Conservation (phyloP, 2,797 vertebrate species). For the Pangasius macronema region DNA sequence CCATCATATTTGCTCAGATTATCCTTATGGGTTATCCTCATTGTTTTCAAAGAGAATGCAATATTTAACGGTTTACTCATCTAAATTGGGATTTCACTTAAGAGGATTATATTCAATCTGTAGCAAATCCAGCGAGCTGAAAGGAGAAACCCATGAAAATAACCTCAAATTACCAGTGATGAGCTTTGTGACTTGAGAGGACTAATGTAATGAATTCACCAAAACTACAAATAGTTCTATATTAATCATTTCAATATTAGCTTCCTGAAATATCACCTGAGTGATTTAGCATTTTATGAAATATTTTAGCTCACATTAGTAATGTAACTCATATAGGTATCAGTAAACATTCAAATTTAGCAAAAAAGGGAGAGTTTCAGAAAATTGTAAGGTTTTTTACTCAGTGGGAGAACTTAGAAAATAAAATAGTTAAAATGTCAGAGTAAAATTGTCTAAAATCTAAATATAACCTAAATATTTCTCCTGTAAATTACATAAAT, state of each 20-base stretch:
- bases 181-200: neutral
- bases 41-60: slow-evolving; percentile 11
- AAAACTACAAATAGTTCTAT: neutral
- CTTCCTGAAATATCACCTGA: neutral
- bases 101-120: slow-evolving; percentile 41
- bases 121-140: slow-evolving; percentile 1
- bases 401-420: neutral
- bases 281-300: neutral
- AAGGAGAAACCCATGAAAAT: slow-evolving; percentile 23
- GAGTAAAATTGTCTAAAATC: neutral
- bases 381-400: neutral
- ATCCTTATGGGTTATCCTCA: slow-evolving; percentile 25
- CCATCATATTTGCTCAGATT: slow-evolving; percentile 20
- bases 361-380: neutral
- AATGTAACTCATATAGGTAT: neutral
- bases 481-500: neutral
- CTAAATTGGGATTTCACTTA: slow-evolving; percentile 36
- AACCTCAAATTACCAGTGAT: slow-evolving; percentile 18
- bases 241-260: neutral
- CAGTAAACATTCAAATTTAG: neutral
- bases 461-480: neutral
- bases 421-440: neutral
- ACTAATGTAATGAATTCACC: neutral
- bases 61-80: slow-evolving; percentile 37
- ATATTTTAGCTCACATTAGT: neutral